Percentiles rank a stretch among this genome's conserved stretches.
These are phyloP conservation scores for Scytalopus superciliaris DNA, from an alignment of 2,113 vertebrate genomes.

Conservation along the genomic window DNA sequence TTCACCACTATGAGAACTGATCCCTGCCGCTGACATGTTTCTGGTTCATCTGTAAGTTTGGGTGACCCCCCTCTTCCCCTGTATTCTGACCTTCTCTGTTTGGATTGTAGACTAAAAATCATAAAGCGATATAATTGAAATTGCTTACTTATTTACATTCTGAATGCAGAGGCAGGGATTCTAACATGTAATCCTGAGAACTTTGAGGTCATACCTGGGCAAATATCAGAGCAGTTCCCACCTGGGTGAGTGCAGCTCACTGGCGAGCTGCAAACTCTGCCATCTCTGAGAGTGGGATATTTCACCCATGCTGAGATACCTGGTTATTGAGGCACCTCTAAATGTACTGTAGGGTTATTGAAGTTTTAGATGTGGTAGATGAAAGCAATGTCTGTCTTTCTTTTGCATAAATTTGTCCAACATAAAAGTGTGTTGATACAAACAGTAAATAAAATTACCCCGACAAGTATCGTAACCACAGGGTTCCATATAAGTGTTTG, in stretches of 20 bases:
- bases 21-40: neutral
- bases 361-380: neutral
- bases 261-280: neutral
- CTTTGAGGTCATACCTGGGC: neutral
- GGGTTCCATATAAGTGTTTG: neutral
- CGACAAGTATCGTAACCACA: accelerated
- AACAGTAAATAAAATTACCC: neutral
- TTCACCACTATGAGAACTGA: neutral
- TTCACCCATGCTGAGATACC: neutral
- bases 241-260: neutral
- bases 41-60: neutral
- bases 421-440: neutral
- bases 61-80: neutral
- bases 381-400: neutral
- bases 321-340: neutral
- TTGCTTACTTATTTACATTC: neutral
- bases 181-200: neutral
- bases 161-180: neutral
- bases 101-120: neutral
- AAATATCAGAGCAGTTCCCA: neutral
- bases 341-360: neutral
- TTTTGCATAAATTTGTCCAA: neutral
- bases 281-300: neutral
- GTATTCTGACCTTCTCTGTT: neutral
- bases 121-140: neutral